Evolutionary conservation across 2,797 vertebrate genomes (phyloP).

Genomic region (Tinamus major): DNA sequence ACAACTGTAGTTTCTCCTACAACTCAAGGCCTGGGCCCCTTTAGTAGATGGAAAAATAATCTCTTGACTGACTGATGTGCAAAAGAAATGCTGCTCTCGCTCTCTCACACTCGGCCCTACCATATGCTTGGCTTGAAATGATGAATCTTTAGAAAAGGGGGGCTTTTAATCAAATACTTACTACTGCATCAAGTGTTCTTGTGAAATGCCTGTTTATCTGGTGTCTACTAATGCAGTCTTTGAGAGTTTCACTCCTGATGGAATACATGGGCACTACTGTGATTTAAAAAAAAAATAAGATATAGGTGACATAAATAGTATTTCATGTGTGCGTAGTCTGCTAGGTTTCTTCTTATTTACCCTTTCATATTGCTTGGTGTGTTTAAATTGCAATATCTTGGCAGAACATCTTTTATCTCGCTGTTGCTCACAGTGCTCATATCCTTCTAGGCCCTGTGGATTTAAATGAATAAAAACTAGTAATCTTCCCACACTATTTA

Average conservation of each 20-base stretch:
- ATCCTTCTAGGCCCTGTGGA: neutral
- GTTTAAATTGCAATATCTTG: neutral
- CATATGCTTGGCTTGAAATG: neutral
- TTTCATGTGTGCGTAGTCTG: neutral
- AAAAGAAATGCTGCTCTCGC: neutral
- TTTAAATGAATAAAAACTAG: neutral
- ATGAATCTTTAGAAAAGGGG: neutral
- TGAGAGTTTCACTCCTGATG: neutral
- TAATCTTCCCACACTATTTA: neutral
- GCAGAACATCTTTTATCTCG: neutral
- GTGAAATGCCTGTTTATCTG: neutral
- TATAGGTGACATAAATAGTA: neutral
- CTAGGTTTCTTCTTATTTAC: fast-evolving
- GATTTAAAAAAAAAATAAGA: neutral
- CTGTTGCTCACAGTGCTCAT: neutral
- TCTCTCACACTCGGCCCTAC: neutral
- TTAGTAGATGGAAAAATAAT: neutral
- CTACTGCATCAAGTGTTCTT: neutral
- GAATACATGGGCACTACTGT: fast-evolving
- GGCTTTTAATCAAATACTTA: neutral
- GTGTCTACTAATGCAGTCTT: neutral
- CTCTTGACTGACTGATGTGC: neutral
- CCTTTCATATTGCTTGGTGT: neutral
- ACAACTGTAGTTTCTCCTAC: neutral
- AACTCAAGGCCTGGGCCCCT: fast-evolving